phyloP scores from a whole-genome alignment of 2,113 vertebrate genomes.

The Nettapus auritus region DNA sequence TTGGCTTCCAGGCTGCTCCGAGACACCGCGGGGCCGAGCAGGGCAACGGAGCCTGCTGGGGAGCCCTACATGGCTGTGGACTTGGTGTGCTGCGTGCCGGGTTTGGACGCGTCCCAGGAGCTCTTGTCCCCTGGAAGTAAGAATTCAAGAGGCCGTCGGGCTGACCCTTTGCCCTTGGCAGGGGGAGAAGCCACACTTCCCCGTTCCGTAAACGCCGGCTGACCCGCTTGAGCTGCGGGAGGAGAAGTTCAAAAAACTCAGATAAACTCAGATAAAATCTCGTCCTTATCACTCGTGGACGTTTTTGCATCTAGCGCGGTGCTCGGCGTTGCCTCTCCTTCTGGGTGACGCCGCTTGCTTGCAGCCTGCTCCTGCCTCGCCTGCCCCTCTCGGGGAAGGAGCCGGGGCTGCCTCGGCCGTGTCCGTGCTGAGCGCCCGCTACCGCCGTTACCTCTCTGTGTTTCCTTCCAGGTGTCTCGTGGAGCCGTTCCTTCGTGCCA shows the following conservation, averaged over 20 bases:
- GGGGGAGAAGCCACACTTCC: background rate
- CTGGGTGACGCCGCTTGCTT: background rate
- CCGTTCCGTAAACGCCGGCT: background rate
- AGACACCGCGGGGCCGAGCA: background rate
- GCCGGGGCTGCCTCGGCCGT: background rate
- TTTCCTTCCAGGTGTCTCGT: slow-evolving; percentile 9
- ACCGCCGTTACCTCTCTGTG: background rate
- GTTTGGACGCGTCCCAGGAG: background rate
- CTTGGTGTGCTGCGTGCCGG: background rate
- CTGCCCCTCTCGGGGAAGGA: background rate
- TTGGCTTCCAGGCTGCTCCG: background rate
- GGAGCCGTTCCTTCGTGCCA: background rate
- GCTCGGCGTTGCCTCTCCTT: background rate
- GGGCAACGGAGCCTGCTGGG: background rate
- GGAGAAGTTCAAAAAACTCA: background rate
- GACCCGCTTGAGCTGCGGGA: background rate
- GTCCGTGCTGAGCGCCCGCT: background rate
- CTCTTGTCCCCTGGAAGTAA: background rate
- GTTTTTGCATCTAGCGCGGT: background rate
- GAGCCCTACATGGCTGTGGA: background rate
- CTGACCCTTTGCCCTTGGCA: background rate
- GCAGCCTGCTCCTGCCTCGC: background rate
- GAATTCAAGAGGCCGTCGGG: background rate
- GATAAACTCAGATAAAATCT: background rate
- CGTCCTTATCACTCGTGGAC: background rate